These are phyloP conservation scores for Entelurus aequoreus DNA, from an alignment of 2,113 vertebrate species.

Conservation along the genomic window DNA sequence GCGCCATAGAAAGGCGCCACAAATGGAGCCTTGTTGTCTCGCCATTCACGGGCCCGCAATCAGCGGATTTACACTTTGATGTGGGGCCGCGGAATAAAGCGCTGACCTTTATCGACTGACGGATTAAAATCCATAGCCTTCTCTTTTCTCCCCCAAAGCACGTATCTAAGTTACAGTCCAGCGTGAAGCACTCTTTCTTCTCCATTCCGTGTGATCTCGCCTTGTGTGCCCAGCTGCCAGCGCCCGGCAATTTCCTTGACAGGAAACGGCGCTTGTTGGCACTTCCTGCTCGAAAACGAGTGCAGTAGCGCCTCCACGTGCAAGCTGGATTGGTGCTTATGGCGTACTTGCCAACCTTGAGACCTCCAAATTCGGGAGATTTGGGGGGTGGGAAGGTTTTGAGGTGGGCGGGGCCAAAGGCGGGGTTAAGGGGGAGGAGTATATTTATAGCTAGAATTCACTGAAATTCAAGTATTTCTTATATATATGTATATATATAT, in stretches of 20 bases:
- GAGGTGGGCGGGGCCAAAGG: too few relatives aligned
- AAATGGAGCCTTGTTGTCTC: slow-evolving; percentile 73
- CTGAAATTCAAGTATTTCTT: too few relatives aligned
- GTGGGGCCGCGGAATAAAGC: slow-evolving; percentile 74
- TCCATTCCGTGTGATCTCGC: slow-evolving; percentile 35
- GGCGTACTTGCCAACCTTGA: too few relatives aligned
- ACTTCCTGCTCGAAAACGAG: too few relatives aligned
- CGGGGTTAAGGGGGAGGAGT: too few relatives aligned
- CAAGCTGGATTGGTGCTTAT: too few relatives aligned
- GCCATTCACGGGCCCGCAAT: slow-evolving; percentile 73
- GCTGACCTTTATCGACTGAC: slow-evolving; percentile 74
- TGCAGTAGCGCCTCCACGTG: too few relatives aligned
- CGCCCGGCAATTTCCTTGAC: slow-evolving; percentile 28
- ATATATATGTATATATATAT: too few relatives aligned
- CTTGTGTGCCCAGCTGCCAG: slow-evolving; percentile 41
- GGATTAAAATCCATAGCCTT: slow-evolving; percentile 77
- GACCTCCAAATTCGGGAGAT: too few relatives aligned
- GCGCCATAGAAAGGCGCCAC: slow-evolving; percentile 70
- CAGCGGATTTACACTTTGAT: slow-evolving; percentile 77
- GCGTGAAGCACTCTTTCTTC: slow-evolving; percentile 44
- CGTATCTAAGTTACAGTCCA: slow-evolving; percentile 71
- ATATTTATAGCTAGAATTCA: too few relatives aligned
- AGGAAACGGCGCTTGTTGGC: slow-evolving; percentile 10
- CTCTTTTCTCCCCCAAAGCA: slow-evolving; percentile 46
- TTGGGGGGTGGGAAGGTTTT: too few relatives aligned